These are phyloP conservation scores for Caretta caretta DNA, from an alignment of 2,113 vertebrate species.

Conservation along the genomic window DNA sequence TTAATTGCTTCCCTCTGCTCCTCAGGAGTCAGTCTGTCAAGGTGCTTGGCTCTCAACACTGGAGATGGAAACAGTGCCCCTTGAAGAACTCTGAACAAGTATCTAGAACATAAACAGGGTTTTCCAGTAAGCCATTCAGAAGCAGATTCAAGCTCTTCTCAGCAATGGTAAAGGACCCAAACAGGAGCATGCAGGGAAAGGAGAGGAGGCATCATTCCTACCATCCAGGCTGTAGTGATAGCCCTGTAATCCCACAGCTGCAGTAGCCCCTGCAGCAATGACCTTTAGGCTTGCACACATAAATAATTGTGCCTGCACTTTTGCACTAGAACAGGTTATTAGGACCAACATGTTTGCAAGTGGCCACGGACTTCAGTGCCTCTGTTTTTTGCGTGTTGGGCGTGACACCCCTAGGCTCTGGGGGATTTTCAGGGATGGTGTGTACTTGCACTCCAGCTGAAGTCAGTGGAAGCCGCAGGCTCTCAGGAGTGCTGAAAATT, in stretches of 20 bases:
- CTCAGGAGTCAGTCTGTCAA: conserved; percentile 64
- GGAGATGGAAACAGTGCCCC: conserved; percentile 79
- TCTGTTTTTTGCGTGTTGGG: neutral
- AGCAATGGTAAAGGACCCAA: neutral
- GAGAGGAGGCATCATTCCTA: neutral
- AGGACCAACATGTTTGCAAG: neutral
- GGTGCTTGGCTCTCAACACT: conserved; percentile 71
- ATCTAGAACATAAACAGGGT: conserved; percentile 75
- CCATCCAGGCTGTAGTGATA: neutral
- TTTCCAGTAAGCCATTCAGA: neutral
- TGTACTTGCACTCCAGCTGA: neutral
- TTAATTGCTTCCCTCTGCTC: conserved; percentile 63
- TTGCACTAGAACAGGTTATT: neutral
- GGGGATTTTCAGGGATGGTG: neutral
- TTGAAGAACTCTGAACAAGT: conserved; percentile 79
- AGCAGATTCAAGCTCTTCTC: neutral
- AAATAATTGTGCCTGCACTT: neutral
- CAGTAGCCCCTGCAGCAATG: neutral
- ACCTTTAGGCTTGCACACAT: neutral
- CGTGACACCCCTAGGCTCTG: neutral
- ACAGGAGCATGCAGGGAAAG: neutral
- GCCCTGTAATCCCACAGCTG: neutral
- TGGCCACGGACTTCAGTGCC: neutral
- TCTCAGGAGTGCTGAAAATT: neutral
- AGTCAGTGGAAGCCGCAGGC: fast-evolving